Percentiles rank a stretch among this genome's conserved stretches.
phyloP scores from a whole-genome alignment of 1,140 invertebrate genomes.

The Hyposmocoma kahamanoa region DNA sequence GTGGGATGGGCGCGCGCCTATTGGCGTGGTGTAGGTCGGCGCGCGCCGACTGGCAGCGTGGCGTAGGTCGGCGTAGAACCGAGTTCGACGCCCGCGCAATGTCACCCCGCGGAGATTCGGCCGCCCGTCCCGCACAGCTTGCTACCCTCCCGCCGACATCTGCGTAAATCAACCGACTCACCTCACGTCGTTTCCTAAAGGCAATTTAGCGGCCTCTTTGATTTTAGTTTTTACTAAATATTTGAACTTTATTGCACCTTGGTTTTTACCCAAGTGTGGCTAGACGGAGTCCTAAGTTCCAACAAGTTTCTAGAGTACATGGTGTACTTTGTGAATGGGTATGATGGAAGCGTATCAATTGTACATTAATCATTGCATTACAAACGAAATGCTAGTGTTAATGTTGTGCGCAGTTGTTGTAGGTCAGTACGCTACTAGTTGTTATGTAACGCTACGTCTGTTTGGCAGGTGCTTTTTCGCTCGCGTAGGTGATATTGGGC shows the following conservation, averaged over 20 bases:
- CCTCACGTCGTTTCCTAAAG: conserved; percentile 45
- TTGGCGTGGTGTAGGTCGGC: conserved; percentile 61
- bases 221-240: too few species aligned
- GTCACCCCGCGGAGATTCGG: conserved; percentile 54
- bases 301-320: too few species aligned
- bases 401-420: conserved; percentile 12
- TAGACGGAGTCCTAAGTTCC: too few species aligned
- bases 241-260: too few species aligned
- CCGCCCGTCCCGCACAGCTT: conserved; percentile 13
- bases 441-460: conserved; percentile 41
- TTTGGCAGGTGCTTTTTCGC: conserved; percentile 40
- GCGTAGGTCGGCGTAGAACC: conserved; percentile 60
- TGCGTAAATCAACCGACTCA: conserved; percentile 27
- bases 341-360: too few species aligned
- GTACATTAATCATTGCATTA: too few species aligned
- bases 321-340: too few species aligned
- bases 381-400: too few species aligned
- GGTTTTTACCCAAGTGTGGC: too few species aligned
- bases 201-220: conserved; percentile 27
- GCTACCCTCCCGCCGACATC: conserved; percentile 11
- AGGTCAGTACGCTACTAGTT: conserved; percentile 9
- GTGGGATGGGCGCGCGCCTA: conserved; percentile 18
- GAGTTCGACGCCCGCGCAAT: conserved; percentile 59
- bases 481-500: conserved; percentile 55
- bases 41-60: conserved; percentile 27